Evolutionary conservation across 2,888 invertebrate species (phyloP), one percentile per base, ranked within the genome.

Genomic region (Pyrgus malvae): DNA sequence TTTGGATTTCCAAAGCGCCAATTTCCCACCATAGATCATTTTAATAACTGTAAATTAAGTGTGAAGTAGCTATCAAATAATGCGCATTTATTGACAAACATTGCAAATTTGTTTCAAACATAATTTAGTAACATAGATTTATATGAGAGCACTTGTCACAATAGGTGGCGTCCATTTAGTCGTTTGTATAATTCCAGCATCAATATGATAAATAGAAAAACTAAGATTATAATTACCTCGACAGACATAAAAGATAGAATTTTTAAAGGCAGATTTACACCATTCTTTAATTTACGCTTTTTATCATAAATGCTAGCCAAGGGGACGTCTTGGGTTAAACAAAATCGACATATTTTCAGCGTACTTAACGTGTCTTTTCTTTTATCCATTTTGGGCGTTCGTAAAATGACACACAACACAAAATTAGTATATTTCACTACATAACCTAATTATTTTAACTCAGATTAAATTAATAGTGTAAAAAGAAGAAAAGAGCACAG

Each of bases 241-340:
- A 95, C 92, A 56, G 94, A 92, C 61, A 94, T 91, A 74, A 94
- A 94, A 48, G 95, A 93, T 92, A 95, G 93, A 69, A 95, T 93
- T 89, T 95, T 95, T 66, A 95, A 79, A 51, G 93, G 91, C 66
- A 95, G 88, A 64, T 94, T 93, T 65, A 93, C 92, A 57, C 91
- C 83, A 69, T 92, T 92, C 78, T 93, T 93, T 67, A 87, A 83
- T 59, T 80, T 75, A 61, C 89, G 80, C 63, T 82, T 89, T 67
- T 90, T 91, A 65, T 93, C 92, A 77, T 93, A 95, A 72, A 96
- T 93, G 78, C 91, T 93, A 61, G 88, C 90, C 59, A 95, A 80
- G 54, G 93, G 90, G 60, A 90, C 91, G 64, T 92, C 91, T 73
- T 93, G 92, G 58, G 91, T 82, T 67, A 95, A 86, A 80, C 95